These are phyloP conservation scores for Rhimphoctona megacephalus DNA, from an alignment of 2,888 invertebrate species.

Conservation along the genomic window DNA sequence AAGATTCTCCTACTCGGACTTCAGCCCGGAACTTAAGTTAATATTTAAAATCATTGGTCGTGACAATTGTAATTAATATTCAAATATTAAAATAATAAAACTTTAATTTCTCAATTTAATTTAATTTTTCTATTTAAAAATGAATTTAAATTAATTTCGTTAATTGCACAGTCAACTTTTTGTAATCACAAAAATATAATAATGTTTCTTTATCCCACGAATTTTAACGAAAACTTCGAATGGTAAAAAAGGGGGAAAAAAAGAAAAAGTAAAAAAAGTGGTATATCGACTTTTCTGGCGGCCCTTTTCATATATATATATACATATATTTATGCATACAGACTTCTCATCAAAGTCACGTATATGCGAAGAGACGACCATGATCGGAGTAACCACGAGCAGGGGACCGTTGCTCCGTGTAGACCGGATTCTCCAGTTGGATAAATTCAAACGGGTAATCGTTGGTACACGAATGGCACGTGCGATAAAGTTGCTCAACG, in stretches of 20 bases:
- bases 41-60: too few species aligned
- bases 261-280: not conserved
- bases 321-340: not conserved
- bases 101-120: too few species aligned
- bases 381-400: not conserved
- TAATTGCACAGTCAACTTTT: too few species aligned
- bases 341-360: not conserved
- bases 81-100: too few species aligned
- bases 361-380: constrained; percentile 5
- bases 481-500: constrained; percentile 56
- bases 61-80: too few species aligned
- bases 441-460: constrained; percentile 56
- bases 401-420: constrained; percentile 42
- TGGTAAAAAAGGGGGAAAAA: not conserved
- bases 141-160: too few species aligned
- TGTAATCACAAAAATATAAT: too few species aligned
- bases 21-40: too few species aligned
- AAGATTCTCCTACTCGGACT: too few species aligned
- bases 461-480: constrained; percentile 59
- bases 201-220: too few species aligned
- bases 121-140: too few species aligned
- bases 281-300: not conserved
- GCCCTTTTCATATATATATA: not conserved
- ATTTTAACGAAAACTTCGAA: not conserved
- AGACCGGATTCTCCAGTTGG: constrained; percentile 68